Percentiles rank a stretch among this genome's conserved stretches.
Evolutionary conservation across 2,888 invertebrate genomes (phyloP).

Genomic region (Drosophila formosana): DNA sequence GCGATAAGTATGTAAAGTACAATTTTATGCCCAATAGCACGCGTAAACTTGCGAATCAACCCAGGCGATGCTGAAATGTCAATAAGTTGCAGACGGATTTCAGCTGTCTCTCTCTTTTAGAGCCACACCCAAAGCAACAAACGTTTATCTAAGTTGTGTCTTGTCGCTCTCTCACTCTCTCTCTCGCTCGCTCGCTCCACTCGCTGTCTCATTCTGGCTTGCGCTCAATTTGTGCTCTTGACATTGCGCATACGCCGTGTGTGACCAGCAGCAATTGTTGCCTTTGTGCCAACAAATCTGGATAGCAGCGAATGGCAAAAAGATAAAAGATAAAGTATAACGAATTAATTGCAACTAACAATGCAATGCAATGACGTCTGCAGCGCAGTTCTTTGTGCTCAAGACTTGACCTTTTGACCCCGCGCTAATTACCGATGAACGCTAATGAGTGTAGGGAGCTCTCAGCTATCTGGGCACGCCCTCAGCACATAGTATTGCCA

Average conservation of each 20-base stretch:
- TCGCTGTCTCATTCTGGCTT: background rate
- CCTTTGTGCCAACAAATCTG: slow-evolving; percentile 37
- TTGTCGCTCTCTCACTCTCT: slow-evolving; percentile 26
- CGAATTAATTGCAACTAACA: slow-evolving; percentile 15
- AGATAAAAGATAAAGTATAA: slow-evolving; percentile 9
- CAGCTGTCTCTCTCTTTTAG: slow-evolving; percentile 52
- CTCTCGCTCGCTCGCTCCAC: slow-evolving; percentile 42
- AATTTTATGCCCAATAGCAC: background rate
- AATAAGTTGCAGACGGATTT: slow-evolving; percentile 74
- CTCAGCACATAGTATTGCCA: slow-evolving; percentile 38
- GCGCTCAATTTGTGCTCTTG: slow-evolving; percentile 20
- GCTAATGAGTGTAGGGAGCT: slow-evolving; percentile 62
- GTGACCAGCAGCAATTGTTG: slow-evolving; percentile 70
- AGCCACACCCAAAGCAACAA: slow-evolving; percentile 44
- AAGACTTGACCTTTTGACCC: slow-evolving; percentile 11
- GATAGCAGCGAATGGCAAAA: slow-evolving; percentile 1
- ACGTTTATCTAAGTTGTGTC: slow-evolving; percentile 24
- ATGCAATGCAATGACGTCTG: slow-evolving; percentile 2
- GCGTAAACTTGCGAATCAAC: slow-evolving; percentile 20
- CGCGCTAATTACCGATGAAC: slow-evolving; percentile 59
- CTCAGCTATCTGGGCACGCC: slow-evolving; percentile 48
- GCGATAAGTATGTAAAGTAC: background rate
- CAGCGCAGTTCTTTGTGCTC: slow-evolving; percentile 22
- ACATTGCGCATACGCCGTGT: slow-evolving; percentile 70
- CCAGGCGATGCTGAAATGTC: slow-evolving; percentile 57